These are phyloP conservation scores for Romanomermis culicivorax DNA, from an alignment of 2,888 invertebrate genomes.

Conservation along the genomic window DNA sequence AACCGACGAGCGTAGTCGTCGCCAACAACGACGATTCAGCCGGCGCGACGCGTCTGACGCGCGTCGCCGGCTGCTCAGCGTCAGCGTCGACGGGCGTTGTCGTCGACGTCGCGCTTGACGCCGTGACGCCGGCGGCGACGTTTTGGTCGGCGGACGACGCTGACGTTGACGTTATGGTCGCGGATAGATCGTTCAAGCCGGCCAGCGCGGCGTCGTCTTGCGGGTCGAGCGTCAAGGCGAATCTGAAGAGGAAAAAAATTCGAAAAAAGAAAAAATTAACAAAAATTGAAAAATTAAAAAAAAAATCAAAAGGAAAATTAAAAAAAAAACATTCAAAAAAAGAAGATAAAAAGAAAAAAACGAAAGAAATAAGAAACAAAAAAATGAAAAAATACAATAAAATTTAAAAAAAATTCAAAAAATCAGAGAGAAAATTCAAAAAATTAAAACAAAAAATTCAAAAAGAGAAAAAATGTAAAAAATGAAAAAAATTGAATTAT, in stretches of 20 bases:
- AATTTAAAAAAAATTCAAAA: background rate
- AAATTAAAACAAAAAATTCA: background rate
- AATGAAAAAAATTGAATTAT: background rate
- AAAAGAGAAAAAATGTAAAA: background rate
- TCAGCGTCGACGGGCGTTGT: too few species aligned
- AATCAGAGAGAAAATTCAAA: background rate
- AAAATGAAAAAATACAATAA: background rate
- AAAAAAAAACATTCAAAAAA: background rate
- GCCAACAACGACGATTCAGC: too few species aligned
- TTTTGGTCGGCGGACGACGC: background rate
- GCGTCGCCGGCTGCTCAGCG: too few species aligned
- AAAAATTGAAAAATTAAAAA: background rate
- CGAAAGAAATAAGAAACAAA: background rate
- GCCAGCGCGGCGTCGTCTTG: conserved; percentile 23
- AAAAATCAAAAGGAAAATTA: background rate
- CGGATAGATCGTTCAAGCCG: conserved; percentile 20
- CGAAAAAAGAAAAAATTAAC: background rate
- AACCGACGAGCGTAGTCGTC: too few species aligned
- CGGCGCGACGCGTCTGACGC: too few species aligned
- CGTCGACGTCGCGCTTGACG: too few species aligned
- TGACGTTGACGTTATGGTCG: background rate
- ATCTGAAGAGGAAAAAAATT: background rate
- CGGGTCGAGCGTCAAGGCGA: conserved; percentile 26
- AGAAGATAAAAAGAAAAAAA: background rate
- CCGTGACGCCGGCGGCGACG: background rate